phyloP scores from a whole-genome alignment of 64 coral and sea anemone genomes.

The Dendrophyllia cribrosa region DNA sequence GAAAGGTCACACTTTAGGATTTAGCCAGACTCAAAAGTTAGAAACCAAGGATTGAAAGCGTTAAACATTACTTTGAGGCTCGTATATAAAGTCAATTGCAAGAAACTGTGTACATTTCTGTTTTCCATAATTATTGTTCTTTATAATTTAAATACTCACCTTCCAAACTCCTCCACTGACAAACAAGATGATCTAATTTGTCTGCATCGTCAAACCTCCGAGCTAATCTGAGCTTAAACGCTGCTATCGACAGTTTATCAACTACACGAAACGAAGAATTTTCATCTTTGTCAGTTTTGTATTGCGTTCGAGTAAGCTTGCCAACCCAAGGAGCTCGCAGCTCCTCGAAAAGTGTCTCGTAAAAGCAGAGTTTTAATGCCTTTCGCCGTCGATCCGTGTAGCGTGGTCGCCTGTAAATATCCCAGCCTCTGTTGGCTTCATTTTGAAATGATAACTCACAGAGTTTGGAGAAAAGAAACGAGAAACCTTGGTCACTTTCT shows the following conservation, averaged over 20 bases:
- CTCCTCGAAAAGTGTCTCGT: conserved; percentile 65
- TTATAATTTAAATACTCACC: conserved; percentile 21
- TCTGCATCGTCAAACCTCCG: conserved; percentile 62
- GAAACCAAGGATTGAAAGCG: no score
- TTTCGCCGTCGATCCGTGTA: conserved; percentile 6
- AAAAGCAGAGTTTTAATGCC: conserved; percentile 35
- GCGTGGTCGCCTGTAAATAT: conserved; percentile 48
- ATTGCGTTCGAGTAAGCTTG: neutral
- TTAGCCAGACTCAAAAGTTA: no score
- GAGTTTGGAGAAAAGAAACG: conserved; percentile 54
- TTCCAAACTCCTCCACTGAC: conserved; percentile 34
- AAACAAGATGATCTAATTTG: conserved; percentile 36
- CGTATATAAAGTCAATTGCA: no score
- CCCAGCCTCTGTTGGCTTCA: conserved; percentile 32
- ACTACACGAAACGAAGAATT: neutral
- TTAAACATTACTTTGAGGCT: no score
- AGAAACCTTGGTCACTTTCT: neutral
- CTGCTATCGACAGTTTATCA: conserved; percentile 41
- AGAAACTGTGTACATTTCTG: neutral
- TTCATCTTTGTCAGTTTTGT: neutral
- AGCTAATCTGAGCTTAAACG: conserved; percentile 42
- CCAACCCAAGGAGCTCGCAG: conserved; percentile 54
- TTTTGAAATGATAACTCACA: conserved; percentile 51
- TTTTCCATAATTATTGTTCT: neutral
- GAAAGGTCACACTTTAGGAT: no score